These are phyloP conservation scores for Pedetes capensis DNA, from an alignment of 2,113 vertebrate genomes.

Conservation along the genomic window DNA sequence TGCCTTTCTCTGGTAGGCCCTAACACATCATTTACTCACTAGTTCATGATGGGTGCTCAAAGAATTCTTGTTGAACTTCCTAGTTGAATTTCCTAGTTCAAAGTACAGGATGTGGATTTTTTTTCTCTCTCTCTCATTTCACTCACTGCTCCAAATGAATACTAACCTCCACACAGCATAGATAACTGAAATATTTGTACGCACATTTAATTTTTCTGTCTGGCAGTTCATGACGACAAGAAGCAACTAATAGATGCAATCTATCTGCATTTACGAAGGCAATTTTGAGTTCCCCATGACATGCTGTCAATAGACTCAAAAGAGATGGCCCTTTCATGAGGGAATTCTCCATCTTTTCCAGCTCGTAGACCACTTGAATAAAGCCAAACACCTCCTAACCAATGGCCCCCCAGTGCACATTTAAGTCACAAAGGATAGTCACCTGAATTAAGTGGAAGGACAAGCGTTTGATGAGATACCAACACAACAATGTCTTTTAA, in stretches of 20 bases:
- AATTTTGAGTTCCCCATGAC: conserved; percentile 66
- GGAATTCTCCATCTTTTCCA: conserved; percentile 57
- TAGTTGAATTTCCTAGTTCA: background rate
- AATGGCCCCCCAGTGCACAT: background rate
- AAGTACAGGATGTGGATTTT: conserved; percentile 13
- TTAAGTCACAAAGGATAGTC: background rate
- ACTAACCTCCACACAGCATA: conserved; percentile 55
- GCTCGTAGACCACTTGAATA: background rate
- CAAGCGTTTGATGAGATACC: background rate
- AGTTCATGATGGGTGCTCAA: background rate
- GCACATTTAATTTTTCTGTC: conserved; percentile 73
- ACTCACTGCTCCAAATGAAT: conserved; percentile 51
- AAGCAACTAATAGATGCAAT: conserved; percentile 68
- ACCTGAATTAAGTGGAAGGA: background rate
- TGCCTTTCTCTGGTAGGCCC: background rate
- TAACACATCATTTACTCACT: background rate
- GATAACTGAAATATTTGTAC: conserved; percentile 68
- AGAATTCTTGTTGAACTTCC: background rate
- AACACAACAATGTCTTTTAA: conserved; percentile 39
- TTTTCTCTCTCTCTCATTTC: background rate
- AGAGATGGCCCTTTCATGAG: conserved; percentile 47
- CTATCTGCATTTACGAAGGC: conserved; percentile 62
- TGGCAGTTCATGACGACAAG: conserved; percentile 70
- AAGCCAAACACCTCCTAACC: conserved; percentile 18
- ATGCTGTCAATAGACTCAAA: conserved; percentile 62